A percentile compares a stretch with the other conserved stretches of the same genome.
Conservation (phyloP, 2,888 invertebrate species). For the Tinea pellionella region DNA sequence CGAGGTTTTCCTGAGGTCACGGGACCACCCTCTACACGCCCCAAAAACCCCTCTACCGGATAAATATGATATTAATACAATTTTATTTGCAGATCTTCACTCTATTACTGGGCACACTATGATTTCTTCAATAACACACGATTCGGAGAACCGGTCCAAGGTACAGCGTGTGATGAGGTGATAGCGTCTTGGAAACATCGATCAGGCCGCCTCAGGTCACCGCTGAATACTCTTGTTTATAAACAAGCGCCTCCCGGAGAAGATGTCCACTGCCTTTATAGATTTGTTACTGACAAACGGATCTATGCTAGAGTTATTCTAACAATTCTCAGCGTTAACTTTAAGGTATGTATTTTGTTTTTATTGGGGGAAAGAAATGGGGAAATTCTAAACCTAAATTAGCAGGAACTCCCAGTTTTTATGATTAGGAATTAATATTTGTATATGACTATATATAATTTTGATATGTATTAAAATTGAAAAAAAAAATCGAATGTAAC, state of each 20-base stretch:
- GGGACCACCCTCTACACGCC: no score
- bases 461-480: slow-evolving; percentile 38
- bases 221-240: slow-evolving; percentile 88
- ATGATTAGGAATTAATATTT: no score
- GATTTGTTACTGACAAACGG: slow-evolving; percentile 85
- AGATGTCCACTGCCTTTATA: slow-evolving; percentile 84
- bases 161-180: slow-evolving; percentile 87
- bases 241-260: slow-evolving; percentile 78
- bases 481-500: no score
- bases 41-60: no score
- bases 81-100: slow-evolving; percentile 74
- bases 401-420: no score
- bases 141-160: slow-evolving; percentile 83
- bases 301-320: slow-evolving; percentile 85
- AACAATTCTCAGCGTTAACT: slow-evolving; percentile 81
- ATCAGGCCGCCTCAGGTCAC: slow-evolving; percentile 82
- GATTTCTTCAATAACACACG: slow-evolving; percentile 93
- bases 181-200: slow-evolving; percentile 87
- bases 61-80: no score
- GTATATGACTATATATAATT: no score
- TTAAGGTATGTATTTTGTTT: slow-evolving; percentile 73
- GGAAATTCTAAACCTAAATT: no score
- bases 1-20: no score
- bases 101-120: slow-evolving; percentile 95
- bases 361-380: no score